These are phyloP conservation scores for Aphelenchoides besseyi DNA, from an alignment of 1,140 invertebrate species.

Conservation along the genomic window DNA sequence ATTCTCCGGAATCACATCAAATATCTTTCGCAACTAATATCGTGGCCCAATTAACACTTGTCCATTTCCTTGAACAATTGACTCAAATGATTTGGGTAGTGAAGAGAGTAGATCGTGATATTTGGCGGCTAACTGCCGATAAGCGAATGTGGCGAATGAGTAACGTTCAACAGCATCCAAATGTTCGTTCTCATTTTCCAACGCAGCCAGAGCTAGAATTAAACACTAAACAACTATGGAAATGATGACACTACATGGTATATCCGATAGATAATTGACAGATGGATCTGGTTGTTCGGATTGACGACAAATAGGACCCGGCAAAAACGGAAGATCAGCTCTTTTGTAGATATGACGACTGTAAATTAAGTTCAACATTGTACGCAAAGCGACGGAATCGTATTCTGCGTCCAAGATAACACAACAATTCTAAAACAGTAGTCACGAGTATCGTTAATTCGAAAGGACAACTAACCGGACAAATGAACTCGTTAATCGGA, in stretches of 20 bases:
- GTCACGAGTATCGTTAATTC: background rate
- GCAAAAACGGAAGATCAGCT: constrained; percentile 35
- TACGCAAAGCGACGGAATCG: constrained; percentile 42
- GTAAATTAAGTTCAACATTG: constrained; percentile 48
- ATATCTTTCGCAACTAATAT: too few species aligned
- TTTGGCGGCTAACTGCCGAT: constrained; percentile 34
- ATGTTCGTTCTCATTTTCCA: constrained; percentile 31
- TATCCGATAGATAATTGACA: background rate
- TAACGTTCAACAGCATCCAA: constrained; percentile 36
- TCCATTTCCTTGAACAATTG: constrained; percentile 34
- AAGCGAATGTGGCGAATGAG: constrained; percentile 40
- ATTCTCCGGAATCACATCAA: too few species aligned
- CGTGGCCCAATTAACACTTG: constrained; percentile 27
- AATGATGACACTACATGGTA: background rate
- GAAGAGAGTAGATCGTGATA: constrained; percentile 44
- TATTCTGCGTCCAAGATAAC: constrained; percentile 36
- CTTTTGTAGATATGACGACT: constrained; percentile 45
- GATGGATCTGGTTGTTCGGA: constrained; percentile 30
- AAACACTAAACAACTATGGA: constrained; percentile 12
- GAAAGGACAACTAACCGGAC: constrained; percentile 18
- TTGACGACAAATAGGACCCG: constrained; percentile 43
- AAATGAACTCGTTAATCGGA: constrained; percentile 37
- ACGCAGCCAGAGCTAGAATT: constrained; percentile 5
- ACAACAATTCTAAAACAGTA: constrained; percentile 42
- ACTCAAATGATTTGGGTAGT: constrained; percentile 28